These are phyloP conservation scores for Callimorpha dominula DNA, from an alignment of 2,888 invertebrate species.

Conservation along the genomic window DNA sequence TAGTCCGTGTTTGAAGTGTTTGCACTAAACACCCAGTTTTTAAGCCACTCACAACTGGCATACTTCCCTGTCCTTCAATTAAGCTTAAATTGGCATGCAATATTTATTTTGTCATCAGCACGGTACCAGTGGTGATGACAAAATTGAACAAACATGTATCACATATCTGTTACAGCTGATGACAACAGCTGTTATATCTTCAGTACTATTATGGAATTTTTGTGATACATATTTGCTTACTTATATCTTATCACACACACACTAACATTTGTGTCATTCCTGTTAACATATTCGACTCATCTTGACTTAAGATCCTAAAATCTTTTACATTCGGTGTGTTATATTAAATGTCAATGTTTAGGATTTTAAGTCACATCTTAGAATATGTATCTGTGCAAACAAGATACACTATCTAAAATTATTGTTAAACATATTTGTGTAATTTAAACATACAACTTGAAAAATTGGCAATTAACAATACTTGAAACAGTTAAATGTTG, in stretches of 20 bases:
- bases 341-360: constrained; percentile 12
- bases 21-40: constrained; percentile 44
- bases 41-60: constrained; percentile 65
- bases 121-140: constrained; percentile 58
- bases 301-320: constrained; percentile 46
- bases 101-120: constrained; percentile 57
- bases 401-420: constrained; percentile 59
- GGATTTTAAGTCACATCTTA: constrained; percentile 49
- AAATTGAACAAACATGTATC: constrained; percentile 59
- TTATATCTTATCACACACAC: constrained; percentile 76
- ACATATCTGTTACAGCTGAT: constrained; percentile 23
- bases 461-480: constrained; percentile 58
- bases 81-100: constrained; percentile 79
- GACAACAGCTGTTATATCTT: background rate
- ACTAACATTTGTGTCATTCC: constrained; percentile 80
- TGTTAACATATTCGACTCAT: constrained; percentile 63
- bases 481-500: background rate
- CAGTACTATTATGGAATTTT: background rate
- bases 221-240: constrained; percentile 55
- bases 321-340: background rate
- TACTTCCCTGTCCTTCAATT: constrained; percentile 81
- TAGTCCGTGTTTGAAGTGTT: constrained; percentile 50
- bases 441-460: constrained; percentile 69
- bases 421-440: constrained; percentile 67
- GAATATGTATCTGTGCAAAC: constrained; percentile 37